Base-by-base conservation (phyloP, 2,113 vertebrate species). In the Glaucidium brasilianum region DNA sequence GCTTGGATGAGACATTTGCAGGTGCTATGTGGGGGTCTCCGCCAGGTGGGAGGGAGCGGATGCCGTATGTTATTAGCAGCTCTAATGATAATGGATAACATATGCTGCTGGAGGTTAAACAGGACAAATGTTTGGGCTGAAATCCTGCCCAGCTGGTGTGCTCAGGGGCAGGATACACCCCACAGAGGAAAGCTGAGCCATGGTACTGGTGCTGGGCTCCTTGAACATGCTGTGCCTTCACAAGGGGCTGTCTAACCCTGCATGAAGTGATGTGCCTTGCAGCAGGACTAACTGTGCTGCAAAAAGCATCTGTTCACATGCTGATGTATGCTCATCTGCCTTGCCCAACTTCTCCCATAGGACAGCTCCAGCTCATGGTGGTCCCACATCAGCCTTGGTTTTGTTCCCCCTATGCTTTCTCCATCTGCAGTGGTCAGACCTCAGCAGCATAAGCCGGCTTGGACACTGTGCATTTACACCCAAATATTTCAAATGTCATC, bases 181-280 rank as follows among this genome's bases (percentile, higher is more conserved):
- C 0, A 11, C 29, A 19, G 56, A 35, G 63, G 23, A 23, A 49
- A n/a, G 30, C 68, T 69, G 45, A 60, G 53, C 68, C 22, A 1
- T 3, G 29, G 11, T 10, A 4, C 50, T 19, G 62, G 23, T 21
- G 52, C 68, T 43, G 55, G 16, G 20, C n/a, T 56, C 41, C 43
- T 41, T 14, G 16, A 26, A 32, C 3, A 4, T 12, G 15, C 23
- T 20, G 32, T 39, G 64, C 29, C 39, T 47, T 37, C 27, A 7
- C 2, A 1, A 30, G 56, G 1, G 12, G 16, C 63, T 6, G 4
- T 1, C 17, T 8, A 21, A 35, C n/a, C n/a, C 35, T 5, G 15
- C 10, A 7, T 1, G 22, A 17, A 18, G 35, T 2, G 2, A 22
- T 11, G 74, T 0, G 8, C 47, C 53, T 2, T 2, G 55, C 41